Conservation (phyloP, 2,888 invertebrate genomes). For the Tinea pellionella region DNA sequence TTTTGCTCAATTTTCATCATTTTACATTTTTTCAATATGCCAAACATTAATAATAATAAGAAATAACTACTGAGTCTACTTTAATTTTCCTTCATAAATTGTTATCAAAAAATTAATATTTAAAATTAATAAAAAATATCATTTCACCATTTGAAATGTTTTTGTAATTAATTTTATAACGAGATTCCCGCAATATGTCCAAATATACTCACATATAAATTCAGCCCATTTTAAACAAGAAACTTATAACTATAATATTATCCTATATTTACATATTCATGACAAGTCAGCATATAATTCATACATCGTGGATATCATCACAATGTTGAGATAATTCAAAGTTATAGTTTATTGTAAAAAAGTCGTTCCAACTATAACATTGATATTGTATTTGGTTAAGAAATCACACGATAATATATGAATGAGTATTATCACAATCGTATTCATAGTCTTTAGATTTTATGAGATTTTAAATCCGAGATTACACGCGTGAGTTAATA, state of each 20-base stretch:
- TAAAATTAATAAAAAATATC: background rate
- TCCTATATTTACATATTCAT: conserved; percentile 51
- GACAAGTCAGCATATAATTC: background rate
- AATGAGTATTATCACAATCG: background rate
- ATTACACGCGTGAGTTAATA: background rate
- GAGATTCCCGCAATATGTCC: conserved; percentile 6
- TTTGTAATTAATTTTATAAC: background rate
- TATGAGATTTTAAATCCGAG: background rate
- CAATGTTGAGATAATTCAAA: background rate
- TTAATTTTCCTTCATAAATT: no score
- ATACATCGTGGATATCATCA: conserved; percentile 5
- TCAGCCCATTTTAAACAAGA: conserved; percentile 32
- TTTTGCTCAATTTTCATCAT: no score
- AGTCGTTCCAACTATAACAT: background rate
- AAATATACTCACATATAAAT: conserved; percentile 38
- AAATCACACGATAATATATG: background rate
- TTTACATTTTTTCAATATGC: no score
- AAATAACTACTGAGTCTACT: background rate
- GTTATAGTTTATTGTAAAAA: background rate
- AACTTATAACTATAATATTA: conserved; percentile 38
- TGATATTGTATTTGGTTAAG: background rate
- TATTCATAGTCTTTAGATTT: background rate
- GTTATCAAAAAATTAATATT: no score
- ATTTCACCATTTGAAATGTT: background rate
- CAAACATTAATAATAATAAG: no score